A percentile compares a stretch with the other conserved stretches of the same genome.
phyloP scores from a whole-genome alignment of 1,140 invertebrate genomes.

The Pogonomyrmex californicus region DNA sequence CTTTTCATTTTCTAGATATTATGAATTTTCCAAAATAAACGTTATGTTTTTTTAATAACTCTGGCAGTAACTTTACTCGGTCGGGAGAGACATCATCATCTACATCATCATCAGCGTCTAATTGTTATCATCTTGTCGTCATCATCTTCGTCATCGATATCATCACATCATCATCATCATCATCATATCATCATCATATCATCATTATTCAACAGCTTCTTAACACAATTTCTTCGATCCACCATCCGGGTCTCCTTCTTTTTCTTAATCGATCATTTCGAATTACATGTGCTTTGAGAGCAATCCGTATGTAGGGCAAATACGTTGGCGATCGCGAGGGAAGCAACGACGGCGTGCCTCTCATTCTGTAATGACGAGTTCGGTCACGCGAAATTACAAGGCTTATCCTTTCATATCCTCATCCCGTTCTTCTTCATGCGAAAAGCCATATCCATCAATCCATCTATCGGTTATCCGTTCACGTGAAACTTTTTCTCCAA shows the following conservation, averaged over 20 bases:
- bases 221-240: conserved; percentile 1
- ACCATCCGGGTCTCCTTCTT: neutral
- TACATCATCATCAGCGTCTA: neutral
- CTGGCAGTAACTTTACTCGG: conserved; percentile 44
- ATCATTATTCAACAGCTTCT: neutral
- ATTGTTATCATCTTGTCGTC: neutral
- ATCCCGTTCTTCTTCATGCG: neutral
- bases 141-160: neutral
- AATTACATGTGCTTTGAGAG: conserved; percentile 1
- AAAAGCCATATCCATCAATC: neutral
- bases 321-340: conserved; percentile 6
- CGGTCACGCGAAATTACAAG: conserved; percentile 3
- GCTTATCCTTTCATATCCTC: neutral
- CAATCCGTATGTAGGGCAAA: neutral
- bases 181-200: conserved; percentile 6
- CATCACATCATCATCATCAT: neutral
- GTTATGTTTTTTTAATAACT: conserved; percentile 52
- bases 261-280: neutral
- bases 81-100: conserved; percentile 46
- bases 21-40: conserved; percentile 65
- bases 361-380: conserved; percentile 30
- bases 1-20: conserved; percentile 55
- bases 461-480: neutral
- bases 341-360: conserved; percentile 1
- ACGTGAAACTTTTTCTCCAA: neutral